These are phyloP conservation scores for Papilio elwesi DNA, from an alignment of 2,888 invertebrate genomes.

Conservation along the genomic window DNA sequence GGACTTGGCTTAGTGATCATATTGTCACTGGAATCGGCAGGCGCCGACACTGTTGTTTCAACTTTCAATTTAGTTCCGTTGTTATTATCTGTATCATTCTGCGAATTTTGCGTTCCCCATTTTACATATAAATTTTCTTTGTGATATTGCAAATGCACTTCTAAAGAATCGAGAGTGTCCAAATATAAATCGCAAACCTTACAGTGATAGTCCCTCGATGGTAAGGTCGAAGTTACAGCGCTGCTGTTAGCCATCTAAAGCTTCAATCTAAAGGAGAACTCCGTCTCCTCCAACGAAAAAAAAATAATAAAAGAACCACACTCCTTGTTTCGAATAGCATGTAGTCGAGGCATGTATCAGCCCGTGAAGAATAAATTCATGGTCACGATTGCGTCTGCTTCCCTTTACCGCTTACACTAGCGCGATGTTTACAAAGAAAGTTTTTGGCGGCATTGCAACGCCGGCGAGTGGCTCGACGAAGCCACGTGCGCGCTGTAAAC, in stretches of 20 bases:
- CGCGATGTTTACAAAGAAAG: conserved; percentile 75
- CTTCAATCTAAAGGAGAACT: conserved; percentile 76
- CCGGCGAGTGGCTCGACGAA: conserved; percentile 61
- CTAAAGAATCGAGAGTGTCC: conserved; percentile 90
- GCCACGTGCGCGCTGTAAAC: conserved; percentile 80
- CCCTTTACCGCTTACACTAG: conserved; percentile 66
- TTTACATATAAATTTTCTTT: conserved; percentile 90
- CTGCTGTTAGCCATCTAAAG: conserved; percentile 83
- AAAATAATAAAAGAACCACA: conserved; percentile 79
- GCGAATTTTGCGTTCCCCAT: conserved; percentile 86
- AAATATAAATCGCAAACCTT: conserved; percentile 90
- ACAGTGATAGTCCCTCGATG: conserved; percentile 87
- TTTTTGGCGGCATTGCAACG: conserved; percentile 81
- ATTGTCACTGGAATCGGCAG: conserved; percentile 90
- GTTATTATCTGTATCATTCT: conserved; percentile 87
- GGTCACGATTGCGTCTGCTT: conserved; percentile 62
- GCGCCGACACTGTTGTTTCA: conserved; percentile 86
- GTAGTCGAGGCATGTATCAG: conserved; percentile 69
- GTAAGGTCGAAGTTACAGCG: conserved; percentile 81
- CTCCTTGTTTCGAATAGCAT: conserved; percentile 74
- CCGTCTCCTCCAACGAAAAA: conserved; percentile 82
- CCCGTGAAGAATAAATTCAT: conserved; percentile 77
- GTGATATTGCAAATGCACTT: conserved; percentile 92
- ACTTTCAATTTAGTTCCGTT: conserved; percentile 85
- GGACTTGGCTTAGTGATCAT: conserved; percentile 86